A percentile compares a stretch with the other conserved stretches of the same genome.
These are phyloP conservation scores for Campopleginae sp. DNA, from an alignment of 2,888 invertebrate species.

Conservation along the genomic window DNA sequence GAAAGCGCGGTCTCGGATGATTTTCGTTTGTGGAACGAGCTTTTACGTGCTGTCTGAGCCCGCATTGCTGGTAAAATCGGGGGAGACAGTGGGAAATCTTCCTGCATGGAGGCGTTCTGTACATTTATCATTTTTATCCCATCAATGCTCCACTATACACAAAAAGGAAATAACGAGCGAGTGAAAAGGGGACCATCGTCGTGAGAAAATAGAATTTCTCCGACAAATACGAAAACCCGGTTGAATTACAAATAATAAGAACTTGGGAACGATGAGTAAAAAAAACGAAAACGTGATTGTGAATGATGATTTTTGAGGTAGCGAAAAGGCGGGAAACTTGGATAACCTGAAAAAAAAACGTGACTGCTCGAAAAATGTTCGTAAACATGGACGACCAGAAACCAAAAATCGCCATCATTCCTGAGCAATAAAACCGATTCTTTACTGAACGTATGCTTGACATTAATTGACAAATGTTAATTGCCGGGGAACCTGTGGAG, in stretches of 20 bases:
- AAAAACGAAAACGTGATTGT: background rate
- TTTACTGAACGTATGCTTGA: background rate
- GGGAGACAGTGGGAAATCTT: background rate
- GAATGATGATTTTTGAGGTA: background rate
- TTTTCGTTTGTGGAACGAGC: background rate
- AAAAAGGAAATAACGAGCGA: background rate
- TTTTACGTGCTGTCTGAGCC: background rate
- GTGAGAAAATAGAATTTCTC: constrained; percentile 12
- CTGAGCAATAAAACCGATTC: background rate
- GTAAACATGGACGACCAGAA: background rate
- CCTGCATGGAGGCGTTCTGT: background rate
- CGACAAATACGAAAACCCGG: background rate
- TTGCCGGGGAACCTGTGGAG: background rate
- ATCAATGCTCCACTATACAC: background rate
- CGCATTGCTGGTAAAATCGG: constrained; percentile 13
- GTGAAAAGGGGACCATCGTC: background rate
- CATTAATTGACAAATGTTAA: background rate
- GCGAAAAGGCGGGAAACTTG: background rate
- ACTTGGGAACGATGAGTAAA: background rate
- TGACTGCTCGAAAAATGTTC: background rate
- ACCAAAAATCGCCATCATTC: background rate
- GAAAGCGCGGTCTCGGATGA: background rate
- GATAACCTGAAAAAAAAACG: background rate
- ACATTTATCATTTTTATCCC: constrained; percentile 15
- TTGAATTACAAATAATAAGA: background rate